phyloP scores from a whole-genome alignment of 1,140 invertebrate species.

The Heliothis subflexa region DNA sequence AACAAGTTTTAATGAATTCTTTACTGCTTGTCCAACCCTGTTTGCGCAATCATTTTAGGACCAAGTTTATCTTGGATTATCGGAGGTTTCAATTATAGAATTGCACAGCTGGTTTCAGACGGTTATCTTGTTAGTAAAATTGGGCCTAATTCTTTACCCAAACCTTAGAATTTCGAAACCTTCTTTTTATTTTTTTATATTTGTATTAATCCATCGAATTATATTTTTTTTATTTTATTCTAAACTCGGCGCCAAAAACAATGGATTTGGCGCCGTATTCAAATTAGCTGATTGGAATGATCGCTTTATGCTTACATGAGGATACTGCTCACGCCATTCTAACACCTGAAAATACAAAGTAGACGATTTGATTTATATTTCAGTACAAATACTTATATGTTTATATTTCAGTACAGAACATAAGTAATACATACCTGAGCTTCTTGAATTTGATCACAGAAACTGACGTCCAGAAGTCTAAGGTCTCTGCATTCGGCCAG shows the following conservation, averaged over 20 bases:
- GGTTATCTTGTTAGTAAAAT: too few relatives aligned
- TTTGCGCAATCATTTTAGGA: too few relatives aligned
- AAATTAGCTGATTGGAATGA: conserved; percentile 77
- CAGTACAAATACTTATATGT: background rate
- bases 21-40: too few relatives aligned
- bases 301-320: conserved; percentile 88
- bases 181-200: background rate
- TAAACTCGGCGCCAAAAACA: conserved; percentile 71
- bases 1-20: too few relatives aligned
- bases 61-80: too few relatives aligned
- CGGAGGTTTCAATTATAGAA: too few relatives aligned
- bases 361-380: background rate
- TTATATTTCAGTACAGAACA: background rate
- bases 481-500: conserved; percentile 89
- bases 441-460: conserved; percentile 92
- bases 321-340: conserved; percentile 88
- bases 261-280: conserved; percentile 63
- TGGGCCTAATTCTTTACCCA: too few relatives aligned
- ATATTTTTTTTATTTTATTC: conserved; percentile 50
- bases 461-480: conserved; percentile 93
- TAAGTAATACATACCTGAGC: conserved; percentile 85
- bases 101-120: too few relatives aligned
- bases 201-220: background rate
- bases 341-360: conserved; percentile 78
- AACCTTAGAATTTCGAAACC: too few relatives aligned